phyloP scores from a whole-genome alignment of 1,140 invertebrate genomes.

The Macrosteles quadrilineatus region DNA sequence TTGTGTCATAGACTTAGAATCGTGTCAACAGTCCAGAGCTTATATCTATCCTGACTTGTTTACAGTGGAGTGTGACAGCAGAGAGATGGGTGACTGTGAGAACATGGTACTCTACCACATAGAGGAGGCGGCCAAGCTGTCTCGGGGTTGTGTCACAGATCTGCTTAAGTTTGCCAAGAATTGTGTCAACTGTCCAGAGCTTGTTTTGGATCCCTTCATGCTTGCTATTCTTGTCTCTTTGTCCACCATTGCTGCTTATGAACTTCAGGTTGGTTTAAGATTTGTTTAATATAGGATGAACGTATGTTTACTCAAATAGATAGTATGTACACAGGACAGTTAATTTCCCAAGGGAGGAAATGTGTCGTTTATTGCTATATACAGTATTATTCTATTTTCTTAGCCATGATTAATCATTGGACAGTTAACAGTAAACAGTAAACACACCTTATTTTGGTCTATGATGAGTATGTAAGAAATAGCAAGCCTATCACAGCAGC shows the following conservation, averaged over 20 bases:
- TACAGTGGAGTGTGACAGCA: constrained; percentile 26
- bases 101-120: constrained; percentile 60
- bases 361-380: background rate
- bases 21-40: no score
- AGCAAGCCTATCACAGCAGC: no score
- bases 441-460: no score
- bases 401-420: no score
- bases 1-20: constrained; percentile 55
- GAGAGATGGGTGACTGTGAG: constrained; percentile 46
- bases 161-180: constrained; percentile 56
- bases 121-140: constrained; percentile 52
- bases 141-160: constrained; percentile 54
- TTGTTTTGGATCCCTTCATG: constrained; percentile 58
- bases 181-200: constrained; percentile 53
- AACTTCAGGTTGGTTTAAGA: constrained; percentile 50
- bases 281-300: background rate
- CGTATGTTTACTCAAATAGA: background rate
- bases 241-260: constrained; percentile 51
- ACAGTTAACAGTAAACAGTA: no score
- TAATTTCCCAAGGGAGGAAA: background rate
- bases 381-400: no score
- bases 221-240: constrained; percentile 55
- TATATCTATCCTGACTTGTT: background rate
- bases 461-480: no score
- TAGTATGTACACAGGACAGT: background rate